Conservation (phyloP, 2,797 vertebrate species). For the Pseudopleuronectes americanus region DNA sequence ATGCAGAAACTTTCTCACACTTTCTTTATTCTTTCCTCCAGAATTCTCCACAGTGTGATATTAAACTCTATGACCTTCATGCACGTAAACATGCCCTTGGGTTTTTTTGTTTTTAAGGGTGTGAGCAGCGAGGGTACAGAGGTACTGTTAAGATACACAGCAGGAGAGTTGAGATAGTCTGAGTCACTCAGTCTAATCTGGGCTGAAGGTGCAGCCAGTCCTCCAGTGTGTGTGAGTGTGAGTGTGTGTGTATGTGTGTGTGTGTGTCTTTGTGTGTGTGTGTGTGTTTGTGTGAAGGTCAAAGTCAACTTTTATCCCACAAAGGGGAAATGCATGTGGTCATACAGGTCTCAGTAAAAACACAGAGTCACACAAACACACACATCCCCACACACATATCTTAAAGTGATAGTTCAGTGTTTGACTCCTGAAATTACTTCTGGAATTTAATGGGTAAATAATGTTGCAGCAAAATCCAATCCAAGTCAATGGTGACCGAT, state of each 20-base stretch:
- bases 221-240: constrained; percentile 10
- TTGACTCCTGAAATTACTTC: too few relatives aligned
- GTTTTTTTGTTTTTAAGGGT: constrained; percentile 44
- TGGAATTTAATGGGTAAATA: too few relatives aligned
- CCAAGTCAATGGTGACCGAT: too few relatives aligned
- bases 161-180: constrained; percentile 53
- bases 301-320: too few relatives aligned
- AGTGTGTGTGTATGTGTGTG: constrained; percentile 11
- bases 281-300: not conserved
- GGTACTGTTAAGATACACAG: constrained; percentile 66
- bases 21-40: constrained; percentile 27
- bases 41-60: constrained; percentile 30
- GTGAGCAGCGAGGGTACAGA: constrained; percentile 37
- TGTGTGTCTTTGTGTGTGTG: constrained; percentile 1
- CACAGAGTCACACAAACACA: too few relatives aligned
- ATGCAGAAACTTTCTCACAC: constrained; percentile 6
- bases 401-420: too few relatives aligned
- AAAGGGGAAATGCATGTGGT: too few relatives aligned
- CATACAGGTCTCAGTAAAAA: too few relatives aligned
- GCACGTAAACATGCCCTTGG: constrained; percentile 2
- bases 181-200: constrained; percentile 74
- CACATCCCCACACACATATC: too few relatives aligned
- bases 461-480: too few relatives aligned
- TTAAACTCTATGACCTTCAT: constrained; percentile 27
- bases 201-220: constrained; percentile 66